These are phyloP conservation scores for Laothoe populi DNA, from an alignment of 2,888 invertebrate species.

Conservation along the genomic window DNA sequence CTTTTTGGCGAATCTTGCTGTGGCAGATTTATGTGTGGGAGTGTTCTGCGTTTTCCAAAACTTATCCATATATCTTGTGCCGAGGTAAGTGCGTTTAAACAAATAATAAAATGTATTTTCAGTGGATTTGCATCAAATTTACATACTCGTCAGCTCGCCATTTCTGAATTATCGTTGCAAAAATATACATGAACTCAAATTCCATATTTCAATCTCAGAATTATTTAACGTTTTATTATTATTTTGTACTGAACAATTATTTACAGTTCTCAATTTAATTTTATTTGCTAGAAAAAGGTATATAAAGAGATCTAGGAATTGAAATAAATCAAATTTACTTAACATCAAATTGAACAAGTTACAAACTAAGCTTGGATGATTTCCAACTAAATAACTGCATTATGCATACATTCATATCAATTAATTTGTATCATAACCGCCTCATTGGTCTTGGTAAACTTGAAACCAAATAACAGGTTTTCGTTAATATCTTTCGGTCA, in stretches of 20 bases:
- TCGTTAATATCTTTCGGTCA: too few species aligned
- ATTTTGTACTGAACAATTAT: too few species aligned
- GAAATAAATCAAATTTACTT: too few species aligned
- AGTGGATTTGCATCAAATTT: background rate
- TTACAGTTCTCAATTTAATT: background rate
- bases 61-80: constrained; percentile 91
- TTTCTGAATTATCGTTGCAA: background rate
- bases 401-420: background rate
- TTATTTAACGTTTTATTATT: background rate
- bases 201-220: background rate
- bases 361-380: background rate
- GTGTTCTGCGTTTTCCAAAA: constrained; percentile 96
- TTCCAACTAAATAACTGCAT: background rate
- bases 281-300: background rate
- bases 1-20: constrained; percentile 95
- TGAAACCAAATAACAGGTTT: too few species aligned
- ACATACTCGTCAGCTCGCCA: background rate
- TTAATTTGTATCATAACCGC: background rate
- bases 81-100: constrained; percentile 82
- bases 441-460: too few species aligned
- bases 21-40: constrained; percentile 96
- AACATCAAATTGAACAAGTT: too few species aligned
- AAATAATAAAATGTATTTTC: constrained; percentile 33
- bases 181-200: background rate
- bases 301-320: too few species aligned